A percentile compares a stretch with the other conserved stretches of the same genome.
Evolutionary conservation across 2,113 vertebrate species (phyloP).

Genomic region (Leuciscus idus): DNA sequence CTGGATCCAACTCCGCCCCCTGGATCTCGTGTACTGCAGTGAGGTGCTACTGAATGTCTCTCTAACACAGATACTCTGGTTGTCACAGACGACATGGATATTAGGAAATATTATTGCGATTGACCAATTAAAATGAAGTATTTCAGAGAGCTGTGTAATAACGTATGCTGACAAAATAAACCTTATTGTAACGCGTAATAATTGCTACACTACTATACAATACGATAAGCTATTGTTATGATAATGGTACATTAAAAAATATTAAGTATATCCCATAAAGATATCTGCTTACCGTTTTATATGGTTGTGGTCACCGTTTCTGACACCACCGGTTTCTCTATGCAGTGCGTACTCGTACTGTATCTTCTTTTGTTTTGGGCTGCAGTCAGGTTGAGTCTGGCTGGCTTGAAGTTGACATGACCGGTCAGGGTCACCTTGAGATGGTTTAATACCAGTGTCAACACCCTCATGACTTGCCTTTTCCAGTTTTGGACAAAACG

Average conservation of each 20-base stretch:
- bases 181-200: not conserved
- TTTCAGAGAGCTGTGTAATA: not conserved
- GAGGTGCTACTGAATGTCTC: no score
- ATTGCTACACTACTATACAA: not conserved
- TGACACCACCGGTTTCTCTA: not conserved
- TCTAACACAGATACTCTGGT: not conserved
- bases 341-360: not conserved
- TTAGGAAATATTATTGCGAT: not conserved
- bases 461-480: not conserved
- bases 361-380: not conserved
- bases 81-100: not conserved
- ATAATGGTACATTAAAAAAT: not conserved
- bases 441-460: not conserved
- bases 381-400: not conserved
- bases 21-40: no score
- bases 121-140: not conserved
- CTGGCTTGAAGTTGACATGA: not conserved
- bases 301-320: slow-evolving; percentile 16
- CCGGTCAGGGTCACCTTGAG: not conserved
- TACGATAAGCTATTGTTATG: slow-evolving; percentile 6
- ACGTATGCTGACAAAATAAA: not conserved
- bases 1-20: no score
- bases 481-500: not conserved
- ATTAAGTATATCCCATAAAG: not conserved
- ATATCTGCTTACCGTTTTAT: not conserved